Conservation (phyloP, 2,888 invertebrate species). For the Caenorhabditis japonica region DNA sequence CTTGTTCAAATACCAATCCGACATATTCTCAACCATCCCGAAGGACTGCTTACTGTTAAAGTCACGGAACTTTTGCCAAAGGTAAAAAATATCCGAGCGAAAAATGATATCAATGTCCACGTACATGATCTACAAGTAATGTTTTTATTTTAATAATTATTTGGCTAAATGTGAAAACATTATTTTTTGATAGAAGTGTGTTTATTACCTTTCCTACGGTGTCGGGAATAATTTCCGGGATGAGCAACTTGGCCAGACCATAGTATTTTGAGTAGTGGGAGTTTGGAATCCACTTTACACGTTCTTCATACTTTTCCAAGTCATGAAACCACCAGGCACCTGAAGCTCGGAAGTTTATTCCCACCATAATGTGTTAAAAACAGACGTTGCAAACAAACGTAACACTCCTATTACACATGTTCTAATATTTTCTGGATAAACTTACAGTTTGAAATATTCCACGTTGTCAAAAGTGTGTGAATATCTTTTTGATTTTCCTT, state of each 20-base stretch:
- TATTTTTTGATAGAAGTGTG: too few species aligned
- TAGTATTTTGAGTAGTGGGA: slow-evolving; percentile 57
- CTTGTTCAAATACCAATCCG: slow-evolving; percentile 56
- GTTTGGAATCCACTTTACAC: slow-evolving; percentile 62
- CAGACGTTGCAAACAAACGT: too few species aligned
- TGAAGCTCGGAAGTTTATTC: too few species aligned
- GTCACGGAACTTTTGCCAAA: slow-evolving; percentile 45
- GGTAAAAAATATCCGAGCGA: slow-evolving; percentile 42
- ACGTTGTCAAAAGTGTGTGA: slow-evolving; percentile 37
- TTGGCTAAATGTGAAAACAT: too few species aligned
- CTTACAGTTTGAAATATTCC: slow-evolving; percentile 51
- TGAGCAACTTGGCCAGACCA: slow-evolving; percentile 55
- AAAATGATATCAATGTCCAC: slow-evolving; percentile 54
- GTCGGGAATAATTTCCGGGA: slow-evolving; percentile 48
- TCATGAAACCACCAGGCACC: slow-evolving; percentile 42
- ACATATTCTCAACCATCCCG: slow-evolving; percentile 59
- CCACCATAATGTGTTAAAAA: too few species aligned
- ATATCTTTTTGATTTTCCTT: slow-evolving; percentile 19
- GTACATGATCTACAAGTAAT: slow-evolving; percentile 42
- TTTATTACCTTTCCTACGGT: slow-evolving; percentile 30
- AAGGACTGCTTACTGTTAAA: slow-evolving; percentile 38
- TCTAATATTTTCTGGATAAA: not conserved
- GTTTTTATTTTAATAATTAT: too few species aligned
- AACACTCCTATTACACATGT: too few species aligned
- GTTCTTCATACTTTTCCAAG: slow-evolving; percentile 28